A percentile compares a stretch with the other conserved stretches of the same genome.
Conservation (phyloP, 2,888 invertebrate genomes). For the Toxonevra muliebris region DNA sequence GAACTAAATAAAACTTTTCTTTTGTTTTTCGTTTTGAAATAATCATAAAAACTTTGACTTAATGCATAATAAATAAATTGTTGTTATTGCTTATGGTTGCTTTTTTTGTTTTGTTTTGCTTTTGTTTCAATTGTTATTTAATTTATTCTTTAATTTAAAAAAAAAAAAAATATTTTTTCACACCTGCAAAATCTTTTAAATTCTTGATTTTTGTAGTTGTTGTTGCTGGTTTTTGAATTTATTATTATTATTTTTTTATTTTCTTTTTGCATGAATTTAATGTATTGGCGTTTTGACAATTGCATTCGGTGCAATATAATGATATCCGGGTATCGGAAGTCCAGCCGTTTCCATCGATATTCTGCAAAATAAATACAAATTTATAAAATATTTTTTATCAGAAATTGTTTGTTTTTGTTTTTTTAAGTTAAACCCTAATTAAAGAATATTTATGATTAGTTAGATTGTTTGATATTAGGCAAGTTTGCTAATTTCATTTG, state of each 20-base stretch:
- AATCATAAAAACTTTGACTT: too few species aligned
- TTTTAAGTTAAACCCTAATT: too few species aligned
- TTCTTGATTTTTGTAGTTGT: background rate
- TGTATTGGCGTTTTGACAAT: slow-evolving; percentile 93
- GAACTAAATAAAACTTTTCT: background rate
- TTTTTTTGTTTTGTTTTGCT: background rate
- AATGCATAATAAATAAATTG: background rate
- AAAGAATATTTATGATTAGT: too few species aligned
- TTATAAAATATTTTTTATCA: too few species aligned
- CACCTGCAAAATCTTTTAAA: background rate
- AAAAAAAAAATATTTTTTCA: background rate
- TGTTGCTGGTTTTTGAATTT: slow-evolving; percentile 14
- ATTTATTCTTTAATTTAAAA: background rate
- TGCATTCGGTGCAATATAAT: slow-evolving; percentile 91
- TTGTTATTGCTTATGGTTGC: slow-evolving; percentile 5
- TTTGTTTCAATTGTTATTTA: background rate
- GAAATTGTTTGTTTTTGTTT: too few species aligned
- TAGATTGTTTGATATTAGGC: too few species aligned
- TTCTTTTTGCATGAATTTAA: slow-evolving; percentile 65
- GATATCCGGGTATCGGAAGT: slow-evolving; percentile 88
- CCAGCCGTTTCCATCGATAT: slow-evolving; percentile 96
- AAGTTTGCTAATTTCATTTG: slow-evolving; percentile 3
- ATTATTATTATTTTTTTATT: slow-evolving; percentile 25
- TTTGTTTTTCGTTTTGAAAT: too few species aligned
- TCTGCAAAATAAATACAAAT: slow-evolving; percentile 68